These are phyloP conservation scores for Coreius guichenoti DNA, from an alignment of 2,797 vertebrate species.

Conservation along the genomic window DNA sequence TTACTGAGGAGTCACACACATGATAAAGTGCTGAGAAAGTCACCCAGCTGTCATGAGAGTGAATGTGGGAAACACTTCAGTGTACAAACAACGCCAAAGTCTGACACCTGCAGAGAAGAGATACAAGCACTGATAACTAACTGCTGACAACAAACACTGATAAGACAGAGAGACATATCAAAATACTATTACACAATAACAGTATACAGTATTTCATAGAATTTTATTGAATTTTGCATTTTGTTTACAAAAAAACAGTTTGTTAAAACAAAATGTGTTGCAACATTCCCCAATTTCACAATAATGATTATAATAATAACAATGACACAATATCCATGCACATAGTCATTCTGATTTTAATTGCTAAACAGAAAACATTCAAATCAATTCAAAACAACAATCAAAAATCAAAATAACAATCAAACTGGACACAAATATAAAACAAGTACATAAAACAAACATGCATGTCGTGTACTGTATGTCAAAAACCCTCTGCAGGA, in stretches of 20 bases:
- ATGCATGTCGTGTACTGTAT: neutral
- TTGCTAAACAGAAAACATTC: neutral
- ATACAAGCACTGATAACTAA: conserved; percentile 24
- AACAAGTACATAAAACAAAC: neutral
- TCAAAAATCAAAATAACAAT: too few relatives aligned
- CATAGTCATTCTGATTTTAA: neutral
- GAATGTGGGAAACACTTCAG: conserved; percentile 33
- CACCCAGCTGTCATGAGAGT: conserved; percentile 3
- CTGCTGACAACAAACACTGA: neutral
- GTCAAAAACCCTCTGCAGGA: neutral
- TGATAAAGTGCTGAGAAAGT: conserved; percentile 15
- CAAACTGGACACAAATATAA: neutral
- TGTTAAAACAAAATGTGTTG: neutral
- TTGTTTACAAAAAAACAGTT: neutral
- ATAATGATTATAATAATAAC: neutral
- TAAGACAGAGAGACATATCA: neutral
- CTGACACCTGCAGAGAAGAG: too few relatives aligned
- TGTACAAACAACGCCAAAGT: too few relatives aligned
- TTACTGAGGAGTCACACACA: neutral
- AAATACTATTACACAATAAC: neutral
- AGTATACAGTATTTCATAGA: neutral
- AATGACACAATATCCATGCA: neutral
- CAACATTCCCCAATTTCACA: neutral
- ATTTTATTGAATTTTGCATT: neutral
- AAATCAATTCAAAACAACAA: neutral